phyloP scores from a whole-genome alignment of 2,797 vertebrate genomes.

The Anomalospiza imberbis region DNA sequence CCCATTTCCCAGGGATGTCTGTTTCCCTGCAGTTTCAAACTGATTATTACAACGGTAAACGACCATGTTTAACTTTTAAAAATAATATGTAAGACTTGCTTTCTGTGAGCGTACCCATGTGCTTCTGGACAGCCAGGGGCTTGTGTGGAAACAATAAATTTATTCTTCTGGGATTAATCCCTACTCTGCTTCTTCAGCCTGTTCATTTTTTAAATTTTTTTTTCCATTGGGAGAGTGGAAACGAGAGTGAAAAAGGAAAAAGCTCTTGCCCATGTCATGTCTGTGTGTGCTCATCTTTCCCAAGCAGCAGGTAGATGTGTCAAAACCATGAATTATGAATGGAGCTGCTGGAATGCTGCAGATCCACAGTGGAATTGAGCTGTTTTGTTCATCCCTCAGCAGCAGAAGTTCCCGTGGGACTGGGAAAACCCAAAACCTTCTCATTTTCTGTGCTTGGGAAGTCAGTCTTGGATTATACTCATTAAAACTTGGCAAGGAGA shows the following conservation, averaged over 20 bases:
- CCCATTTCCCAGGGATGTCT: background rate
- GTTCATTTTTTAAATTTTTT: background rate
- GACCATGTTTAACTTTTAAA: background rate
- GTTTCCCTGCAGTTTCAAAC: background rate
- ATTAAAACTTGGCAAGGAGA: background rate
- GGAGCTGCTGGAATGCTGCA: background rate
- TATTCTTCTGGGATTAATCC: background rate
- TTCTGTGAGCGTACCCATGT: background rate
- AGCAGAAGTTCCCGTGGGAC: background rate
- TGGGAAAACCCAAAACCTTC: background rate
- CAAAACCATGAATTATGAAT: background rate
- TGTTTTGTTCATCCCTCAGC: background rate
- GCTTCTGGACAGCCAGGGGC: background rate
- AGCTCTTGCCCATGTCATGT: background rate
- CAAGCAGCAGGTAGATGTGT: background rate
- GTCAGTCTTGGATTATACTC: background rate
- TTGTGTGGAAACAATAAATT: background rate
- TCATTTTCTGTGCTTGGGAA: background rate
- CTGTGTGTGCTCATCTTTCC: background rate
- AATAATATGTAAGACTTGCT: fast-evolving
- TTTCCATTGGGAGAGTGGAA: background rate
- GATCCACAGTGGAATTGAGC: background rate
- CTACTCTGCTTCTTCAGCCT: background rate
- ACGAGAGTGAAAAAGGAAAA: background rate
- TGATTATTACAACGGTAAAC: background rate